Conservation (phyloP, 2,113 vertebrate genomes). For the Daboia siamensis region DNA sequence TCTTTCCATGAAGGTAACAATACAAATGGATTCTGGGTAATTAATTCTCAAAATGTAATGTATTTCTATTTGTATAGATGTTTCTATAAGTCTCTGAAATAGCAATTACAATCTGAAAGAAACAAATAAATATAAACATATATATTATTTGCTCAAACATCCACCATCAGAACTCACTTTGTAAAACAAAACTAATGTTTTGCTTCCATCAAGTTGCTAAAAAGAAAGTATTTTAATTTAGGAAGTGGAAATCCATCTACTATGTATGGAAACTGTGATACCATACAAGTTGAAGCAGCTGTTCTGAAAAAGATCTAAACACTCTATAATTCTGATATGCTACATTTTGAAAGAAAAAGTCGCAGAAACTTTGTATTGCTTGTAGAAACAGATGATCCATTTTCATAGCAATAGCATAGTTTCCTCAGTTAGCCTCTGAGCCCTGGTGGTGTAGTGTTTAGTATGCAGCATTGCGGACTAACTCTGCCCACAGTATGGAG, state of each 20-base stretch:
- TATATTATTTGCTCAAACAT: background rate
- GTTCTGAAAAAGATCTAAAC: background rate
- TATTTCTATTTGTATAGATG: background rate
- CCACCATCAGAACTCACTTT: background rate
- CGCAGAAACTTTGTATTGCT: slow-evolving; percentile 40
- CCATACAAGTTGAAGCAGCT: background rate
- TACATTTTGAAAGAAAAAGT: background rate
- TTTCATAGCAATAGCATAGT: too few relatives aligned
- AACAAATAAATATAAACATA: background rate
- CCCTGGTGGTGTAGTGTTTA: background rate
- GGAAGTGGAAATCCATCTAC: background rate
- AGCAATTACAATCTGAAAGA: background rate
- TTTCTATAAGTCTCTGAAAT: background rate
- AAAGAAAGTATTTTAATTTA: background rate
- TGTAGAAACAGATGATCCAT: slow-evolving; percentile 17
- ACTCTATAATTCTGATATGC: background rate
- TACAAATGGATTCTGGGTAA: background rate
- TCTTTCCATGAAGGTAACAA: background rate
- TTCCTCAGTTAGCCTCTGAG: background rate
- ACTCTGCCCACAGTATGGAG: background rate
- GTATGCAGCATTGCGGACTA: background rate
- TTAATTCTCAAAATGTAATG: background rate
- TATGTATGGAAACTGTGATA: background rate
- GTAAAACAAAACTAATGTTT: background rate
- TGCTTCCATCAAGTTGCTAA: background rate